These are phyloP conservation scores for Atherinomorus stipes DNA, from an alignment of 2,113 vertebrate species.

Conservation along the genomic window DNA sequence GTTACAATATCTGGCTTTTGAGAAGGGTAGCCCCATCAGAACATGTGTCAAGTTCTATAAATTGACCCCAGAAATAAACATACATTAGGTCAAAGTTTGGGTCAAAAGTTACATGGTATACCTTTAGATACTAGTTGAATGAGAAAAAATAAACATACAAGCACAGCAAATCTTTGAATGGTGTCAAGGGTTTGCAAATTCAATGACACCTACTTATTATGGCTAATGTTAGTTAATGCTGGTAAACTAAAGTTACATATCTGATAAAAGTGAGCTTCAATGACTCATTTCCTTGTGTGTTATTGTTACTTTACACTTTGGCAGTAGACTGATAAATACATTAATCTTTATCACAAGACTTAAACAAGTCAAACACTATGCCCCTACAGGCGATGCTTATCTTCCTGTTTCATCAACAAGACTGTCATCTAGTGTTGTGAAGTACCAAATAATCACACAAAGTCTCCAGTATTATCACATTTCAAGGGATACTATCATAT, in stretches of 20 bases:
- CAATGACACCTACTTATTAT: neutral
- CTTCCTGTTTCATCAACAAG: neutral
- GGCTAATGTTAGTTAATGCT: neutral
- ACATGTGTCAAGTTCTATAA: too few relatives aligned
- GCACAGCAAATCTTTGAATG: neutral
- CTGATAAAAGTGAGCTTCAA: slow-evolving; percentile 9
- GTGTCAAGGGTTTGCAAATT: neutral
- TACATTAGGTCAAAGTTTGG: too few relatives aligned
- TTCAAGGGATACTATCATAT: slow-evolving; percentile 19
- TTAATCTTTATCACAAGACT: slow-evolving; percentile 24
- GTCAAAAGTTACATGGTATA: too few relatives aligned
- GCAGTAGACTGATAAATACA: neutral
- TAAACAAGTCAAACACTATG: neutral
- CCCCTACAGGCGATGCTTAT: slow-evolving; percentile 2
- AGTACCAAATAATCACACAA: slow-evolving; percentile 13
- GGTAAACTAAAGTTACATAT: neutral
- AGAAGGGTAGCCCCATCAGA: too few relatives aligned
- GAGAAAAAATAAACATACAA: neutral
- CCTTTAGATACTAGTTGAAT: too few relatives aligned
- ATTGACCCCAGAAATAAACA: too few relatives aligned
- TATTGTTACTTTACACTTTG: neutral
- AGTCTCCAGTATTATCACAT: slow-evolving; percentile 20
- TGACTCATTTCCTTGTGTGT: neutral
- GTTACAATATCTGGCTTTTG: too few relatives aligned
- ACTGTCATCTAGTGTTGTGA: neutral